A percentile compares a stretch with the other conserved stretches of the same genome.
Evolutionary conservation across 1,140 invertebrate genomes (phyloP).

Genomic region (Neoseiulus cucumeris): DNA sequence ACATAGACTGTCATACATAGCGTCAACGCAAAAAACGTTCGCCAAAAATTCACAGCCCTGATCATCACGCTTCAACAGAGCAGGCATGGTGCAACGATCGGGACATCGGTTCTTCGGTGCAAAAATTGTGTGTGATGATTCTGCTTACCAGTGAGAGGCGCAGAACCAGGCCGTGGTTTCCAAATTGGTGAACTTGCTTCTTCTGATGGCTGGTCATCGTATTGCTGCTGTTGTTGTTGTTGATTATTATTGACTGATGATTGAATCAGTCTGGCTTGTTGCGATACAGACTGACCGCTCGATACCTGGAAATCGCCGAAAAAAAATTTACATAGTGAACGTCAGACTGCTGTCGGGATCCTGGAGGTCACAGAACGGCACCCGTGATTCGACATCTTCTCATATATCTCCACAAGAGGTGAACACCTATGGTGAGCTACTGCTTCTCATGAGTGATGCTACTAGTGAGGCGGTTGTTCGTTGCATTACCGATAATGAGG

Average conservation of each 20-base stretch:
- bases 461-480: no score
- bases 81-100: no score
- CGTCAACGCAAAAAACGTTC: no score
- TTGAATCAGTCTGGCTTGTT: conserved; percentile 4
- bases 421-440: no score
- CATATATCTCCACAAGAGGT: no score
- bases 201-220: conserved; percentile 2
- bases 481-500: background rate
- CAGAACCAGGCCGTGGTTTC: conserved; percentile 1
- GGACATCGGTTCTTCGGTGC: no score
- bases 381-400: background rate
- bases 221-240: background rate
- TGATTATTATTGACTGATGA: background rate
- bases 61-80: no score
- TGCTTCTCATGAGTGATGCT: no score
- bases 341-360: background rate
- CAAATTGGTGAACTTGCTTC: conserved; percentile 9
- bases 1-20: no score
- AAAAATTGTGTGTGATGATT: background rate
- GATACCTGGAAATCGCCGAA: background rate
- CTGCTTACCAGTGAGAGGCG: background rate
- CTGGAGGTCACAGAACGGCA: background rate
- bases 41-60: no score
- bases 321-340: background rate
- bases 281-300: conserved; percentile 4